Evolutionary conservation across 2,888 invertebrate species (phyloP).

Genomic region (Seira musarum): DNA sequence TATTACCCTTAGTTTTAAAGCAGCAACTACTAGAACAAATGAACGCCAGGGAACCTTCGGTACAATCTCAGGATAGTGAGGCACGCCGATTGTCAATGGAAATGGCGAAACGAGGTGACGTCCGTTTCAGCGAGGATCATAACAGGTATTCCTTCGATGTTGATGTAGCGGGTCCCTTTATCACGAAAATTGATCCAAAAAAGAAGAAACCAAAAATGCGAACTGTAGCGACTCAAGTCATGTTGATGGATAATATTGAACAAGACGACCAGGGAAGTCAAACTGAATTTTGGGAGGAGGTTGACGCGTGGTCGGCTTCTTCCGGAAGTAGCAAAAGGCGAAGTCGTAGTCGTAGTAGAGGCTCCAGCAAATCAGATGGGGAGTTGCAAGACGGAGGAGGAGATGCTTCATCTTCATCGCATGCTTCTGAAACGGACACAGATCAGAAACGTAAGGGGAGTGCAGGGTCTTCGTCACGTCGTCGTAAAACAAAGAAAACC

Average conservation of each 20-base stretch:
- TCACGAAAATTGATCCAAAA: background rate
- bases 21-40: no score
- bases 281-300: conserved; percentile 6
- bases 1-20: background rate
- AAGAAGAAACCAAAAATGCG: background rate
- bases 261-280: conserved; percentile 22
- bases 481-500: background rate
- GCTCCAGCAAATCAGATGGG: background rate
- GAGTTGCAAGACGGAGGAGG: conserved; percentile 29
- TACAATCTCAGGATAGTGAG: no score
- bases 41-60: no score
- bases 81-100: no score
- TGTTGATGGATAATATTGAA: conserved; percentile 8
- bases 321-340: background rate
- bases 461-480: background rate
- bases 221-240: conserved; percentile 25
- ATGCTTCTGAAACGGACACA: conserved; percentile 26
- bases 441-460: conserved; percentile 16
- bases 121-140: conserved; percentile 30
- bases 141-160: conserved; percentile 44
- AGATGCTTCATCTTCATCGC: conserved; percentile 49
- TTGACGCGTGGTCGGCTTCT: background rate
- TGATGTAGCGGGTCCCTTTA: conserved; percentile 35
- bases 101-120: conserved; percentile 3
- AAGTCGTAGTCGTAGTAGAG: background rate